These are phyloP conservation scores for Ramazzottius varieornatus DNA, from an alignment of 2,888 invertebrate species.

Conservation along the genomic window DNA sequence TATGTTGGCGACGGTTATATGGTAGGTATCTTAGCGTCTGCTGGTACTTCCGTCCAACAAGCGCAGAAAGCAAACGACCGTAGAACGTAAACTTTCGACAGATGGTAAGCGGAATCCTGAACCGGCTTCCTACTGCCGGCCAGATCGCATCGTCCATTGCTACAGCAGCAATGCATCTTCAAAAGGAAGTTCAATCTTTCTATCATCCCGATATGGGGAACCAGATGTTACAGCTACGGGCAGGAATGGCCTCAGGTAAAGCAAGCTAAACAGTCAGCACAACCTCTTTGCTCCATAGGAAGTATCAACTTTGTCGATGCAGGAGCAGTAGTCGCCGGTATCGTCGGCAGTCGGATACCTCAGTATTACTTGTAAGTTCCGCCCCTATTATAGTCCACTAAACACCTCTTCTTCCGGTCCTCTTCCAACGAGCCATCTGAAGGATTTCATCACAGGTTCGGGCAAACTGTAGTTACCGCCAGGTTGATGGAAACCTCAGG, in stretches of 20 bases:
- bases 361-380: not conserved
- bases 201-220: not conserved
- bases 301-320: not conserved
- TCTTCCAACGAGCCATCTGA: no score
- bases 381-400: no score
- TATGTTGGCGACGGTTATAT: not conserved
- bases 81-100: no score
- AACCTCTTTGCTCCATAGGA: not conserved
- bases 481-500: not conserved
- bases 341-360: not conserved
- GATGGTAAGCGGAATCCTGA: not conserved
- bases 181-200: not conserved
- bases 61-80: no score
- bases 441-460: not conserved
- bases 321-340: not conserved
- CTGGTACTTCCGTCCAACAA: no score
- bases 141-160: not conserved
- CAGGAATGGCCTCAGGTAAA: not conserved
- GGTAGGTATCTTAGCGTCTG: not conserved
- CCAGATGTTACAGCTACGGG: not conserved
- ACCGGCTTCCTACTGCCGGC: not conserved
- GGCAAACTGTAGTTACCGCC: not conserved
- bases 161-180: not conserved
- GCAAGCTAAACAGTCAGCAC: not conserved
- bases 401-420: no score